Percentiles rank a stretch among this genome's conserved stretches.
Evolutionary conservation across 2,797 vertebrate species (phyloP).

Genomic region (Acrossocheilus fasciatus): DNA sequence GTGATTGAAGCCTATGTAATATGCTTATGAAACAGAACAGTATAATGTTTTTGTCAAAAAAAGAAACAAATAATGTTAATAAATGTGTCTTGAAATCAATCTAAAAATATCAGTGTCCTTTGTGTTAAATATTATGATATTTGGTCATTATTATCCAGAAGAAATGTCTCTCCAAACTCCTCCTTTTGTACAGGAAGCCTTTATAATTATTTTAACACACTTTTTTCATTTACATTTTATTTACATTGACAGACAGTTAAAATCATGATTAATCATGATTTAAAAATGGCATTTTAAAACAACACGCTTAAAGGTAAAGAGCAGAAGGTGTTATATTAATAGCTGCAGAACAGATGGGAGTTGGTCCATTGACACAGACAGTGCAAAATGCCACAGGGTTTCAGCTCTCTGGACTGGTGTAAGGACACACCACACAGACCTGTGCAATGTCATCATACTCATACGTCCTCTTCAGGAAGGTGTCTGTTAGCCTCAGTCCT

Average conservation of each 20-base stretch:
- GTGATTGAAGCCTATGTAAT: slow-evolving; percentile 69
- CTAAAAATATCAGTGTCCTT: background rate
- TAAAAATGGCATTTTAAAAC: slow-evolving; percentile 78
- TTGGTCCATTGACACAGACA: slow-evolving; percentile 76
- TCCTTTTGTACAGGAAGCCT: background rate
- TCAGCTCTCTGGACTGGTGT: slow-evolving; percentile 83
- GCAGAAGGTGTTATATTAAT: slow-evolving; percentile 53
- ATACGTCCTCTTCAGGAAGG: slow-evolving; percentile 97
- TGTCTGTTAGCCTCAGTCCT: slow-evolving; percentile 94
- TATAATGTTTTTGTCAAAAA: slow-evolving; percentile 73
- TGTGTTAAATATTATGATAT: background rate
- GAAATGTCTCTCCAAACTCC: background rate
- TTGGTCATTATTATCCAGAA: background rate
- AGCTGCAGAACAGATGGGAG: slow-evolving; percentile 65
- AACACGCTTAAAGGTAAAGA: slow-evolving; percentile 59
- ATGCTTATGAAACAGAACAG: slow-evolving; percentile 65
- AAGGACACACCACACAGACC: slow-evolving; percentile 94
- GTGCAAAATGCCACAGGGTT: slow-evolving; percentile 40
- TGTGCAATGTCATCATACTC: slow-evolving; percentile 98
- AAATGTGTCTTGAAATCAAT: slow-evolving; percentile 74
- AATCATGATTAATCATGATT: slow-evolving; percentile 63
- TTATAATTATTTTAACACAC: background rate
- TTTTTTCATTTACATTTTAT: slow-evolving; percentile 68
- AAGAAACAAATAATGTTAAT: slow-evolving; percentile 65
- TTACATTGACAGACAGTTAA: slow-evolving; percentile 78